These are phyloP conservation scores for Beris morrisii DNA, from an alignment of 2,888 invertebrate genomes.

Conservation along the genomic window DNA sequence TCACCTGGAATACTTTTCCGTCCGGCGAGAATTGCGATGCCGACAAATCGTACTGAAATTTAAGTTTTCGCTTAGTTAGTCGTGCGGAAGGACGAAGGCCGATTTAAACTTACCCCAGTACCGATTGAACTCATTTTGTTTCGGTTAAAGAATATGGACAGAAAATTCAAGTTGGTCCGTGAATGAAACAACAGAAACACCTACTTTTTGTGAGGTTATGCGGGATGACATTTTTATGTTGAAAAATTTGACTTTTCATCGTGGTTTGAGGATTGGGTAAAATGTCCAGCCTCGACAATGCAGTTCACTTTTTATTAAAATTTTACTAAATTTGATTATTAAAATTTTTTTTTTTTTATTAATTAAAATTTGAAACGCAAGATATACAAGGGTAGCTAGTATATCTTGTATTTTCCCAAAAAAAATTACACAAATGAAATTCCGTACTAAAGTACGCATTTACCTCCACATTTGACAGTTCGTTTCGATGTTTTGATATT, in stretches of 20 bases:
- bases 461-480: no score
- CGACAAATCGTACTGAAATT: constrained; percentile 92
- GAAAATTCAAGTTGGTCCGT: no score
- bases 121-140: constrained; percentile 89
- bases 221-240: constrained; percentile 35
- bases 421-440: no score
- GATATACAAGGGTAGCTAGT: no score
- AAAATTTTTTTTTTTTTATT: no score
- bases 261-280: constrained; percentile 22
- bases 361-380: background rate
- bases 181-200: background rate
- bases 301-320: background rate
- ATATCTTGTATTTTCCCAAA: no score
- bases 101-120: constrained; percentile 76
- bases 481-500: background rate
- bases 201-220: constrained; percentile 40
- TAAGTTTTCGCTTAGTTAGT: constrained; percentile 20
- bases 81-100: constrained; percentile 18
- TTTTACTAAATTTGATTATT: no score
- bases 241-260: constrained; percentile 46
- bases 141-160: background rate
- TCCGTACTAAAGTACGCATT: no score
- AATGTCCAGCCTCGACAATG: background rate
- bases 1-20: constrained; percentile 98
- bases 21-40: constrained; percentile 99